phyloP scores from a whole-genome alignment of 2,888 invertebrate species.

The Drosophila nigricruria region DNA sequence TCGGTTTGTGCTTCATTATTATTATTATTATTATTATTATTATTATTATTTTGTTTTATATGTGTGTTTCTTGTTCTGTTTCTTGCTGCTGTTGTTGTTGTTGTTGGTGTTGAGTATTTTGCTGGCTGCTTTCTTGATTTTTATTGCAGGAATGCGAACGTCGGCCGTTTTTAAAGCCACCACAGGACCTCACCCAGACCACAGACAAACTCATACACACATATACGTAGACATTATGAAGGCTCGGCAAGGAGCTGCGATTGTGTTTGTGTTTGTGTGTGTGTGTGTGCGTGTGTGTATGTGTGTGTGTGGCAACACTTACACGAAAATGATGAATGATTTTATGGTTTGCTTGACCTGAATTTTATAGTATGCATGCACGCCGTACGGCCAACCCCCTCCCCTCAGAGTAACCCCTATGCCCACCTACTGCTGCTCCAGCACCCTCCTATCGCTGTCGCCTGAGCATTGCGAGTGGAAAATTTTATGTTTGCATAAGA shows the following conservation, averaged over 20 bases:
- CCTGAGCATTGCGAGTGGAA: constrained; percentile 76
- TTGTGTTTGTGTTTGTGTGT: constrained; percentile 57
- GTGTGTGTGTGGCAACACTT: constrained; percentile 72
- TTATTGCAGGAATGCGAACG: constrained; percentile 80
- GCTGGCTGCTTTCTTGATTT: constrained; percentile 75
- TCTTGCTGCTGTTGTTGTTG: constrained; percentile 25
- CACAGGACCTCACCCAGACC: constrained; percentile 60
- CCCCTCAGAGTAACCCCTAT: neutral
- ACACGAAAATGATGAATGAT: constrained; percentile 84
- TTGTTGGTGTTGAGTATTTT: constrained; percentile 54
- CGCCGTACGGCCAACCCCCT: constrained; percentile 24
- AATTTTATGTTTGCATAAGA: constrained; percentile 84
- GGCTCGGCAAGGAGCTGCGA: constrained; percentile 64
- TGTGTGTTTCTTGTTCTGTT: constrained; percentile 23
- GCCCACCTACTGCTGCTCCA: neutral
- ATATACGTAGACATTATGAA: constrained; percentile 38
- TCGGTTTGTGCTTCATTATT: constrained; percentile 62
- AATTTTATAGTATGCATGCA: constrained; percentile 82
- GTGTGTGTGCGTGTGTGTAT: constrained; percentile 49
- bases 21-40: constrained; percentile 75
- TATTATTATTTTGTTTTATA: constrained; percentile 76
- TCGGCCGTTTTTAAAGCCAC: constrained; percentile 81
- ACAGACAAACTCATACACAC: constrained; percentile 27
- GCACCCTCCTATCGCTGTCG: constrained; percentile 53
- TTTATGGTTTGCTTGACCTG: constrained; percentile 84